Conservation (phyloP, 2,113 vertebrate genomes). For the Nothobranchius kuhntae region DNA sequence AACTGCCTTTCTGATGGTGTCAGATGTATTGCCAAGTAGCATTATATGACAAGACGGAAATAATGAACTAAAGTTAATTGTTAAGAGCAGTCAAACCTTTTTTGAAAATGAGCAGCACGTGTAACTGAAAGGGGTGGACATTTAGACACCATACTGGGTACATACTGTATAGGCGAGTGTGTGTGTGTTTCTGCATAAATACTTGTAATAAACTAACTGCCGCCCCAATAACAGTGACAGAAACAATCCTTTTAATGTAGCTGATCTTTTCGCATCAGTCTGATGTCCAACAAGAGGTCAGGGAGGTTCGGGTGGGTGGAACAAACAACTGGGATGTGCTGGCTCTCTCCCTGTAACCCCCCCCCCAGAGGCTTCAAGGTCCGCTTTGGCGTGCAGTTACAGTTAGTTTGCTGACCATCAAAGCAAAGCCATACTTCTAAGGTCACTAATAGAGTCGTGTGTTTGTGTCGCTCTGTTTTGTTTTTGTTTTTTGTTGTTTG, state of each 20-base stretch:
- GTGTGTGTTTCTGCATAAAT: too few species aligned
- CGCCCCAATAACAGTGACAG: conserved; percentile 16
- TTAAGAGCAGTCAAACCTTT: too few species aligned
- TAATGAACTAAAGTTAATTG: too few species aligned
- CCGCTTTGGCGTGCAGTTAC: conserved; percentile 57
- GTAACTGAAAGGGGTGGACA: too few species aligned
- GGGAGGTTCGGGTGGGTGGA: conserved; percentile 61
- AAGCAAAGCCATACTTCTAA: conserved; percentile 44
- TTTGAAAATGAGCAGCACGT: too few species aligned
- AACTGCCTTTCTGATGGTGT: too few species aligned
- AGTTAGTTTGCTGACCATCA: conserved; percentile 61
- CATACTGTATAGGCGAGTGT: too few species aligned
- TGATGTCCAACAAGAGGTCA: conserved; percentile 66
- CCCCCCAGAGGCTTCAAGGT: conserved; percentile 57
- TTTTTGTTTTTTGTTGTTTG: too few species aligned
- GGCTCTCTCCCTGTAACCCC: conserved; percentile 27
- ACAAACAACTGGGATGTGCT: conserved; percentile 66
- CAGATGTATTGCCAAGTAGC: too few species aligned
- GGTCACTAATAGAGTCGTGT: conserved; percentile 46
- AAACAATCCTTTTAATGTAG: conserved; percentile 70
- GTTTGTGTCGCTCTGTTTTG: conserved; percentile 30
- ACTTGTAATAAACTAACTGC: not conserved
- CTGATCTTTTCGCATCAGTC: conserved; percentile 55
- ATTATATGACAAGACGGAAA: too few species aligned
- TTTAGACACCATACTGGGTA: too few species aligned